Evolutionary conservation across 2,888 invertebrate species (phyloP).

Genomic region (Tetramorium bicarinatum): DNA sequence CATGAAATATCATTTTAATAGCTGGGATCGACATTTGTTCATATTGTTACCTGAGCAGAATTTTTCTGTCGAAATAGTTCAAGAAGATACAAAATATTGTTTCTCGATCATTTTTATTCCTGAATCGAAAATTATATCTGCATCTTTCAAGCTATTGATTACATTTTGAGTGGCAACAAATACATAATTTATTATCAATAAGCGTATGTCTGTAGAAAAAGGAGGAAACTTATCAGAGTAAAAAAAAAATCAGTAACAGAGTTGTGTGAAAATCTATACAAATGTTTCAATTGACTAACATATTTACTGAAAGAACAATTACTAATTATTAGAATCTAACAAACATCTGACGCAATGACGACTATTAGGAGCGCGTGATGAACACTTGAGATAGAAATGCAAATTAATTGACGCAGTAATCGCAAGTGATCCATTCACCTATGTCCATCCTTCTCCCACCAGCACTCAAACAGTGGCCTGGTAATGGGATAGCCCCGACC

Average conservation of each 20-base stretch:
- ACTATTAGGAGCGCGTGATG: conserved; percentile 40
- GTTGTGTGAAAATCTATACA: neutral
- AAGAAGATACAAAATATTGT: neutral
- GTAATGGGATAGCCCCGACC: conserved; percentile 83
- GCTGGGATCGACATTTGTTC: conserved; percentile 49
- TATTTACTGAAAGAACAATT: conserved; percentile 29
- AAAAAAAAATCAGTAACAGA: neutral
- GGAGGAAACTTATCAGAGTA: neutral
- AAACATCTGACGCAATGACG: conserved; percentile 40
- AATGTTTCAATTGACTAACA: neutral
- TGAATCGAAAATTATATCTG: neutral
- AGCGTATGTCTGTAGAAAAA: neutral
- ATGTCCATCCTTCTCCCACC: conserved; percentile 67
- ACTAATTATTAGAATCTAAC: conserved; percentile 16
- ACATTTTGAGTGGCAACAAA: neutral
- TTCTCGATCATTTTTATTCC: neutral
- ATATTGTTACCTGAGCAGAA: conserved; percentile 13
- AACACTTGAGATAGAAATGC: conserved; percentile 73
- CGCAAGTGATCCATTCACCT: conserved; percentile 67
- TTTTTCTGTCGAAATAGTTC: neutral
- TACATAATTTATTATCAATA: neutral
- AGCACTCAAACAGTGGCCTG: conserved; percentile 79
- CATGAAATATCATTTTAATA: conserved; percentile 77
- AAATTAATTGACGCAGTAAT: conserved; percentile 75
- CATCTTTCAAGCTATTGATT: neutral